Evolutionary conservation across 2,888 invertebrate genomes (phyloP).

Genomic region (Machimus atricapillus): DNA sequence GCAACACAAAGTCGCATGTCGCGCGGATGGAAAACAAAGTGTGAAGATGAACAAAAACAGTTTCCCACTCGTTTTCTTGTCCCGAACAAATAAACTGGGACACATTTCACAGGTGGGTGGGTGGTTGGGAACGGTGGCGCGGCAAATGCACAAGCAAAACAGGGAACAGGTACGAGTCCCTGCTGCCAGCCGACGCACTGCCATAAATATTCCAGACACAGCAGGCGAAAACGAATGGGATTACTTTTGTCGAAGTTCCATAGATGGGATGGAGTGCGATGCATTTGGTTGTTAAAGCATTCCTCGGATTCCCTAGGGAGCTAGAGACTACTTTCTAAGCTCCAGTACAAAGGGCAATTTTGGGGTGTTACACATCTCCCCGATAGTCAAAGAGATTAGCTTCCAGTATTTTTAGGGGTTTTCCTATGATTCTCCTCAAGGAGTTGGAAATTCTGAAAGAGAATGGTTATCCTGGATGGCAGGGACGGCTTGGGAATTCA

Average conservation of each 20-base stretch:
- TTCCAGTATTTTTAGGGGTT: background rate
- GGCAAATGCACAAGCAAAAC: background rate
- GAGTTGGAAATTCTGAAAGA: background rate
- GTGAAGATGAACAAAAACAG: background rate
- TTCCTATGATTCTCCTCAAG: background rate
- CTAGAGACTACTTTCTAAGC: background rate
- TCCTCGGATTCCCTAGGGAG: background rate
- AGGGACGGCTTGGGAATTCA: background rate
- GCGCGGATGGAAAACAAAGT: background rate
- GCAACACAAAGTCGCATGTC: background rate
- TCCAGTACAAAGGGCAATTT: background rate
- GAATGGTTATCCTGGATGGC: background rate
- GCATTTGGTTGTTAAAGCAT: background rate
- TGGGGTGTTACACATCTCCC: background rate
- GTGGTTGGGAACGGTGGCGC: background rate
- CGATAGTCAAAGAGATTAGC: background rate
- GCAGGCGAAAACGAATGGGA: constrained; percentile 23
- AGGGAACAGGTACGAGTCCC: background rate
- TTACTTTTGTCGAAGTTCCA: constrained; percentile 9
- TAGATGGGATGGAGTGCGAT: background rate
- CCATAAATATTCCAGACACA: constrained; percentile 24
- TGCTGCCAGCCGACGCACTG: background rate
- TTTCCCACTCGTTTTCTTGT: background rate
- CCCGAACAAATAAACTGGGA: background rate
- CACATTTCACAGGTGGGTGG: background rate